A percentile compares a stretch with the other conserved stretches of the same genome.
These are phyloP conservation scores for Tamias sibiricus DNA, from an alignment of 2,113 vertebrate species.

Conservation along the genomic window DNA sequence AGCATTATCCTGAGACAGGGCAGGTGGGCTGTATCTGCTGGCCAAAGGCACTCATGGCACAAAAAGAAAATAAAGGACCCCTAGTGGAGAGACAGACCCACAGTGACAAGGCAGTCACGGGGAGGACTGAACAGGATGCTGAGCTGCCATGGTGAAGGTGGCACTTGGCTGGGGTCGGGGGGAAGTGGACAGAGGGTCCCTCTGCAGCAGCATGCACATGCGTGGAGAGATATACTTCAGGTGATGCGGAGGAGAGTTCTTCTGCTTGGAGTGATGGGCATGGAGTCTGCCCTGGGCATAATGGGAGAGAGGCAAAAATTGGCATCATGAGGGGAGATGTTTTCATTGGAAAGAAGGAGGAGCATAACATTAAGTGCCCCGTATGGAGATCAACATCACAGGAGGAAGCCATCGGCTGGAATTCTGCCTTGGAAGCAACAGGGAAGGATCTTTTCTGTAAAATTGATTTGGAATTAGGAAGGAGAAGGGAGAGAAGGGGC, in stretches of 20 bases:
- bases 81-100: background rate
- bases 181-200: no score
- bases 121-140: no score
- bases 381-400: background rate
- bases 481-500: background rate
- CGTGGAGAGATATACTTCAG: background rate
- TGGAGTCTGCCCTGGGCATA: background rate
- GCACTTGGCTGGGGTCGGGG: rapidly evolving
- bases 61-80: background rate
- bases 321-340: background rate
- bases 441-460: background rate
- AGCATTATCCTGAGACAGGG: background rate
- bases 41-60: background rate
- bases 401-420: background rate
- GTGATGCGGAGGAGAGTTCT: background rate
- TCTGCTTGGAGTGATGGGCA: background rate
- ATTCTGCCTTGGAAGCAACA: background rate
- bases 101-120: background rate
- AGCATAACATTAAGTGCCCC: background rate
- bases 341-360: background rate
- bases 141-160: background rate
- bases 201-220: background rate
- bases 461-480: background rate
- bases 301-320: background rate
- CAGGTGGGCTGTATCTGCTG: background rate